These are phyloP conservation scores for Caenorhabditis sp. DNA, from an alignment of 2,888 invertebrate genomes.

Conservation along the genomic window DNA sequence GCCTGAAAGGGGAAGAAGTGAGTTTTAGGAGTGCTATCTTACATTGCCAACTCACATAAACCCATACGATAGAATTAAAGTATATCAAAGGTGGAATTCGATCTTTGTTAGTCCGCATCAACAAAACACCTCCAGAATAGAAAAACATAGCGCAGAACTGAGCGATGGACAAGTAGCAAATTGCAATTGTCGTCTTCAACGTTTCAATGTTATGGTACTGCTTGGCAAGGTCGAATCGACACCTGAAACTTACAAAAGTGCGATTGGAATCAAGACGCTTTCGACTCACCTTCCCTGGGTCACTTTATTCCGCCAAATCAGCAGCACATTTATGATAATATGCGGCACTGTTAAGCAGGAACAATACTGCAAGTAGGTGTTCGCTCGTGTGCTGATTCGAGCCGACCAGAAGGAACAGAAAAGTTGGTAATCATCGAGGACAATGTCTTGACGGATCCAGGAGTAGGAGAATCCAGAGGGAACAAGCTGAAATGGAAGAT, in stretches of 20 bases:
- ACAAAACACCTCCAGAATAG: constrained; percentile 43
- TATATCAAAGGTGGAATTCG: constrained; percentile 34
- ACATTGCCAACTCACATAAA: constrained; percentile 52
- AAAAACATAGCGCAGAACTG: constrained; percentile 51
- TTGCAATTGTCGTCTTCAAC: constrained; percentile 46
- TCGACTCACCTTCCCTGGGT: constrained; percentile 27
- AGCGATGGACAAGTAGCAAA: constrained; percentile 40
- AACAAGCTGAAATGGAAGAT: constrained; percentile 45
- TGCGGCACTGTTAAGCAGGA: constrained; percentile 39
- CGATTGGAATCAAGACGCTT: no score
- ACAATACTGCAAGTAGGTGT: constrained; percentile 24
- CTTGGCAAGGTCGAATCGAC: constrained; percentile 41
- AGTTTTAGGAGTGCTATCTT: no score
- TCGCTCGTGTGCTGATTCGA: constrained; percentile 33
- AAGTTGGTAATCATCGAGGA: constrained; percentile 56
- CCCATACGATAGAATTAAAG: constrained; percentile 50
- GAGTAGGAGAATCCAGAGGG: constrained; percentile 41
- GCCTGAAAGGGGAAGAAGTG: constrained; percentile 26
- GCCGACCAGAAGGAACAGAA: constrained; percentile 52
- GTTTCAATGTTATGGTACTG: constrained; percentile 37
- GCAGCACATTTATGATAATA: constrained; percentile 29
- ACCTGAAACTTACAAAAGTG: no score
- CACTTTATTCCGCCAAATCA: constrained; percentile 35
- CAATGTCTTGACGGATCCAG: constrained; percentile 27
- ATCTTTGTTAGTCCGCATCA: constrained; percentile 42